Evolutionary conservation across 1,140 invertebrate genomes (phyloP).

Genomic region (Papilio machaon): DNA sequence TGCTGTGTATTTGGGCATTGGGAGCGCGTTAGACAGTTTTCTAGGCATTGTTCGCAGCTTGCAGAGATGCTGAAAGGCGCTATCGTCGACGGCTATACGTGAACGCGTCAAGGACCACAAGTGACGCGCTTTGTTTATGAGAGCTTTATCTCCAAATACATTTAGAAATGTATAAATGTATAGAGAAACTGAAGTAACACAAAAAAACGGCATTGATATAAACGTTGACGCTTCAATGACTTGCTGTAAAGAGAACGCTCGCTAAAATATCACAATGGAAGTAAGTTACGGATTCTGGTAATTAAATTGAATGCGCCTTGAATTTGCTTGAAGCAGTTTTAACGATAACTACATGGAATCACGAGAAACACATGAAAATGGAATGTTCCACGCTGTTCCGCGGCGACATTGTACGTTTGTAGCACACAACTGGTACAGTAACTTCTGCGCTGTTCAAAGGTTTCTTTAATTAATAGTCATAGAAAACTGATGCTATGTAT

Average conservation of each 20-base stretch:
- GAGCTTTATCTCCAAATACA: conserved; percentile 42
- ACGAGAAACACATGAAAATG: neutral
- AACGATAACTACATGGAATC: neutral
- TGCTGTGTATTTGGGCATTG: conserved; percentile 42
- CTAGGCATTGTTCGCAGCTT: conserved; percentile 55
- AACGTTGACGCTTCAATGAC: conserved; percentile 20
- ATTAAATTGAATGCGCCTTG: neutral
- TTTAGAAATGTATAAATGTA: conserved; percentile 38
- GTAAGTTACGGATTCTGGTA: neutral
- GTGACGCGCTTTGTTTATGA: conserved; percentile 42
- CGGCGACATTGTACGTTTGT: conserved; percentile 3
- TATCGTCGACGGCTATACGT: conserved; percentile 44
- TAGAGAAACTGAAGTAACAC: neutral
- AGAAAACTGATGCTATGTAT: neutral
- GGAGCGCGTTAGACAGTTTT: conserved; percentile 55
- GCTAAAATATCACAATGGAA: neutral
- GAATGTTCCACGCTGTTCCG: neutral
- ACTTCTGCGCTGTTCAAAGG: conserved; percentile 43
- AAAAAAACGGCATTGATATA: conserved; percentile 2
- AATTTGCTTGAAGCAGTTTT: neutral
- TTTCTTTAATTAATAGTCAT: conserved; percentile 60
- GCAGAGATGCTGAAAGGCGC: conserved; percentile 51
- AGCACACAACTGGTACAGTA: conserved; percentile 42
- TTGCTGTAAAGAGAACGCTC: conserved; percentile 23
- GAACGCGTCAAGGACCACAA: conserved; percentile 45